These are phyloP conservation scores for Loxodonta africana DNA, from an alignment of 2,113 vertebrate species.

Conservation along the genomic window DNA sequence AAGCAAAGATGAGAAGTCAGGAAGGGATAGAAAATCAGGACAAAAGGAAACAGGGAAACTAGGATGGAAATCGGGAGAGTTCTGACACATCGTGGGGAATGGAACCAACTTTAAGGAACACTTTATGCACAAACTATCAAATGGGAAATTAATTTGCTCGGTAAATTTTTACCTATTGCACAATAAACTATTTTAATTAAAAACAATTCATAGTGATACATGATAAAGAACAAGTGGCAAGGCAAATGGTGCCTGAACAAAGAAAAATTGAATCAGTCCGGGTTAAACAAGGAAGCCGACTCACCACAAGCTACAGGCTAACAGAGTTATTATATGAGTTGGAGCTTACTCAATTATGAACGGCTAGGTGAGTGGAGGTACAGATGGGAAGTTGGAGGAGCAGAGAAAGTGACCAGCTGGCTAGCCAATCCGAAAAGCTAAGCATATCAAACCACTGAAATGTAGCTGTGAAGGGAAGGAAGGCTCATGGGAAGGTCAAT, in stretches of 20 bases:
- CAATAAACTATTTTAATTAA: too few species aligned
- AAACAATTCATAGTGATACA: not conserved
- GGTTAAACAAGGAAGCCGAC: not conserved
- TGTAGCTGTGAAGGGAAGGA: not conserved
- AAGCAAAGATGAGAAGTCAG: too few species aligned
- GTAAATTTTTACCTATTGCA: too few species aligned
- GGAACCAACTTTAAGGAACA: too few species aligned
- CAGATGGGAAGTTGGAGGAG: not conserved
- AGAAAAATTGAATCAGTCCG: not conserved
- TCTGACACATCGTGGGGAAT: too few species aligned
- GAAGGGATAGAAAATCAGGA: too few species aligned
- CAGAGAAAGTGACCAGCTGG: not conserved
- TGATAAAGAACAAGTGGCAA: conserved; percentile 30
- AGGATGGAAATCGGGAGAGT: too few species aligned
- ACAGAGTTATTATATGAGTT: not conserved
- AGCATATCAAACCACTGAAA: not conserved
- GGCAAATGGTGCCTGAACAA: not conserved
- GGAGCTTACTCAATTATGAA: not conserved
- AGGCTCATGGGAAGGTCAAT: not conserved
- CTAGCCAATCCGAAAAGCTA: not conserved
- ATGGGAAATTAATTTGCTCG: too few species aligned
- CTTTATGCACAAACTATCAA: too few species aligned
- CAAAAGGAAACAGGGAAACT: too few species aligned
- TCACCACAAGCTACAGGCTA: not conserved
- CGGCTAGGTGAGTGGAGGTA: not conserved